Evolutionary conservation across 1,140 invertebrate genomes (phyloP).

Genomic region (Heterodera schachtii): DNA sequence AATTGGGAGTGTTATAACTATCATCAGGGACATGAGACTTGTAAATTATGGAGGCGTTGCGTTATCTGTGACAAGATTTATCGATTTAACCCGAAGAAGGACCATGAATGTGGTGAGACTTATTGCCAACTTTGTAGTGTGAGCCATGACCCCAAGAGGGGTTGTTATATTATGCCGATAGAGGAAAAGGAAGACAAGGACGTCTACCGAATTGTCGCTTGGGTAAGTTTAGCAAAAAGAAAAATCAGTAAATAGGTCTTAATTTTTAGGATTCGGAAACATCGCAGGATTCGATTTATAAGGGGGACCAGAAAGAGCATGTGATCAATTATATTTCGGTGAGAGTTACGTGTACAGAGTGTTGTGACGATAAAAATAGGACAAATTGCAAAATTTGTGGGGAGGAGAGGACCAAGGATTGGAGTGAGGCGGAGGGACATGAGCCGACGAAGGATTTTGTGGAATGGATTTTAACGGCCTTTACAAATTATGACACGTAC

Average conservation of each 20-base stretch:
- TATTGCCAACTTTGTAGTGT: neutral
- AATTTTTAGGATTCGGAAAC: neutral
- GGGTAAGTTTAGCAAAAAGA: too few relatives aligned
- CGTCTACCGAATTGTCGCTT: neutral
- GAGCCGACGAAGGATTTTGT: neutral
- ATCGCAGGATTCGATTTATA: neutral
- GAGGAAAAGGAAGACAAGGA: neutral
- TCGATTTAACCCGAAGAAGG: neutral
- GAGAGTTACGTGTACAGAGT: neutral
- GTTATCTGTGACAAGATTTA: neutral
- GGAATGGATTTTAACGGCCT: neutral
- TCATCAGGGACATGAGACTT: too few relatives aligned
- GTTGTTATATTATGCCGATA: neutral
- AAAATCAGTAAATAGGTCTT: too few relatives aligned
- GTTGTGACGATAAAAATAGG: neutral
- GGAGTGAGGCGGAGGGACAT: constrained; percentile 1
- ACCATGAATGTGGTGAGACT: neutral
- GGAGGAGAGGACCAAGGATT: neutral
- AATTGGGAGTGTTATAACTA: too few relatives aligned
- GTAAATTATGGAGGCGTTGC: too few relatives aligned
- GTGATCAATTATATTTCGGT: neutral
- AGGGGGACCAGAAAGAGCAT: neutral
- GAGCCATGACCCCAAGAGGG: neutral
- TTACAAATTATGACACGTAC: neutral
- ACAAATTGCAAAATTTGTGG: neutral